These are phyloP conservation scores for Indicator maculatus DNA, from an alignment of 2,113 vertebrate genomes.

Conservation along the genomic window DNA sequence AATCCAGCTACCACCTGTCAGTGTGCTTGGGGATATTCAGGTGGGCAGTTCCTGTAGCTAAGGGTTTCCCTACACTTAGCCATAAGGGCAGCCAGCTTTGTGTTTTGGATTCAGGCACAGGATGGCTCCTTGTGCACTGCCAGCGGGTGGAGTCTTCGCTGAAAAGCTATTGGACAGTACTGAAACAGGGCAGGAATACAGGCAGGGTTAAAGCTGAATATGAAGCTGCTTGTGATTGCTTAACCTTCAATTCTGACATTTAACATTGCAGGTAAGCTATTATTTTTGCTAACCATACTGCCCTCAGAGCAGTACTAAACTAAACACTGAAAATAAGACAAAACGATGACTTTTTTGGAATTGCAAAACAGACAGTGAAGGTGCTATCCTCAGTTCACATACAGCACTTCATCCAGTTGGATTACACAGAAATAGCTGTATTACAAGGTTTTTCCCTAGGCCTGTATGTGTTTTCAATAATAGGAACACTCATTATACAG, in stretches of 20 bases:
- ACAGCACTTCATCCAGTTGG: not conserved
- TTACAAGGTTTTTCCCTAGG: not conserved
- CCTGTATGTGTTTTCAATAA: not conserved
- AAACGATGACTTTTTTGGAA: not conserved
- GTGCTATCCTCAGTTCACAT: not conserved
- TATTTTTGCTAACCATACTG: conserved; percentile 21
- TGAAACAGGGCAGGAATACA: not conserved
- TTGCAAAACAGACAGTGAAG: not conserved
- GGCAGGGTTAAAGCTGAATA: conserved; percentile 1
- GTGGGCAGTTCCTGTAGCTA: not conserved
- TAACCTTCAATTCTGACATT: conserved; percentile 29
- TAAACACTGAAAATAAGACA: not conserved
- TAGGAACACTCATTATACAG: not conserved
- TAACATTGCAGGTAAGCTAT: not conserved
- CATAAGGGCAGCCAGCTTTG: not conserved
- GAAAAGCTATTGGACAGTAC: not conserved
- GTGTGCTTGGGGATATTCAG: not conserved
- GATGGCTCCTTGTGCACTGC: not conserved
- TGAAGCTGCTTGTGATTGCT: not conserved
- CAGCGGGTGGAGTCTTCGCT: not conserved
- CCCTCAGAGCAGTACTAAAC: not conserved
- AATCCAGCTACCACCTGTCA: not conserved
- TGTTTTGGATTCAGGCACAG: not conserved
- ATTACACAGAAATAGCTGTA: not conserved
- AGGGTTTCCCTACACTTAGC: not conserved